Evolutionary conservation across 2,888 invertebrate species (phyloP).

Genomic region (Apamea monoglypha): DNA sequence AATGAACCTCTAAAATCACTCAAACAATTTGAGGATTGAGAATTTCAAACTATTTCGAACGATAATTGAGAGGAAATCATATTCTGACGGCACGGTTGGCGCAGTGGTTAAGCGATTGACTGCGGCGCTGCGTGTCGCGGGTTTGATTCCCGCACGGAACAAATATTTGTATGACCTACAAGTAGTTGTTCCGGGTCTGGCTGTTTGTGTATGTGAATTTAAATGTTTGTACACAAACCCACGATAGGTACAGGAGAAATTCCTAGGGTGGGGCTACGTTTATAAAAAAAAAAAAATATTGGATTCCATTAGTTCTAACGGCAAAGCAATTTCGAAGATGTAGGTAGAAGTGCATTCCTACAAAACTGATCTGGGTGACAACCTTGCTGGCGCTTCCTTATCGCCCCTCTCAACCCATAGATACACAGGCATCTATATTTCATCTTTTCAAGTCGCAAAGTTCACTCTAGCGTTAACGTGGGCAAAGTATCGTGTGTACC

Average conservation of each 20-base stretch:
- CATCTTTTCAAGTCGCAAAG: constrained; percentile 66
- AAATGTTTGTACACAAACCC: too few species aligned
- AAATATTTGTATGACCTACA: too few species aligned
- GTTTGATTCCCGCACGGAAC: too few species aligned
- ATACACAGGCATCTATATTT: constrained; percentile 43
- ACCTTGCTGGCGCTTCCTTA: constrained; percentile 19
- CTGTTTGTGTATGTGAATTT: too few species aligned
- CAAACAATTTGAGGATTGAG: constrained; percentile 25
- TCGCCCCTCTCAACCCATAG: constrained; percentile 1
- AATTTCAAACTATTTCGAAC: constrained; percentile 36
- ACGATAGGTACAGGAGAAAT: too few species aligned
- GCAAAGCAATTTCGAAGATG: constrained; percentile 18
- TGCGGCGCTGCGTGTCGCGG: too few species aligned
- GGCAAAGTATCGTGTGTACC: constrained; percentile 31
- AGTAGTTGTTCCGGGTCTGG: too few species aligned
- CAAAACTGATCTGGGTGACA: constrained; percentile 26
- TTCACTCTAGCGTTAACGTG: constrained; percentile 60
- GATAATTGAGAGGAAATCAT: constrained; percentile 31
- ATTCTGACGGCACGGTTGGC: too few species aligned
- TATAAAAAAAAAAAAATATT: too few species aligned
- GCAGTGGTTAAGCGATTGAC: too few species aligned
- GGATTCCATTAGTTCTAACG: constrained; percentile 24
- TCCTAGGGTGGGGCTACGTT: too few species aligned
- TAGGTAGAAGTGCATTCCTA: constrained; percentile 34
- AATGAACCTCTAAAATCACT: constrained; percentile 9